Evolutionary conservation across 1,140 invertebrate genomes (phyloP).

Genomic region (Aphaenogaster rudis): DNA sequence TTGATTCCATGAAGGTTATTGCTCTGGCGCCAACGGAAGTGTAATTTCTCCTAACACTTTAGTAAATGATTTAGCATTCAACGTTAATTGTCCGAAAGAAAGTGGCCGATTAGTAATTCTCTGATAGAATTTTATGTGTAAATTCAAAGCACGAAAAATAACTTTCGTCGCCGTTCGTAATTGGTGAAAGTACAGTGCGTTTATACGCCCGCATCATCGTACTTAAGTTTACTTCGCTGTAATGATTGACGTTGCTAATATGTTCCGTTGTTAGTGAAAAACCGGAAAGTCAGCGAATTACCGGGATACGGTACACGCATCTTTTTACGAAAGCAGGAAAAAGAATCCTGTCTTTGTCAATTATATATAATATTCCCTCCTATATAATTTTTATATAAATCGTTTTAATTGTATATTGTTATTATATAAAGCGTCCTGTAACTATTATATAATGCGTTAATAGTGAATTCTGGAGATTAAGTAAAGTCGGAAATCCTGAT

Average conservation of each 20-base stretch:
- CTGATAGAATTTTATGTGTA: constrained; percentile 23
- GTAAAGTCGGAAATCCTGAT: neutral
- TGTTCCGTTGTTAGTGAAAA: neutral
- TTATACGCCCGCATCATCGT: neutral
- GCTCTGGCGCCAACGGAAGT: neutral
- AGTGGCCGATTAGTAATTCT: constrained; percentile 55
- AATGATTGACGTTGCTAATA: neutral
- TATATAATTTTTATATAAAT: constrained; percentile 15
- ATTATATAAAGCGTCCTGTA: neutral
- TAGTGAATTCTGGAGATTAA: neutral
- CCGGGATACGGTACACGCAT: neutral
- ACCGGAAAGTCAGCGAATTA: neutral
- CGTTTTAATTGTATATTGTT: neutral
- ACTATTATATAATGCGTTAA: neutral
- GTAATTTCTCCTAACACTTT: constrained; percentile 5
- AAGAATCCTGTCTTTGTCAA: neutral
- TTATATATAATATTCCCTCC: neutral
- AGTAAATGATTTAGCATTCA: neutral
- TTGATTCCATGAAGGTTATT: neutral
- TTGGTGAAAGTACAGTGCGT: constrained; percentile 62
- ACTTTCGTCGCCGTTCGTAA: constrained; percentile 63
- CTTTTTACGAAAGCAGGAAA: neutral
- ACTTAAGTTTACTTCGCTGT: constrained; percentile 14
- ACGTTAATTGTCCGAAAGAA: constrained; percentile 52
- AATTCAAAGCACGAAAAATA: constrained; percentile 54